These are phyloP conservation scores for Spongilla lacustris DNA, from an alignment of 37 sponge, comb jelly and placozoan genomes.

Conservation along the genomic window DNA sequence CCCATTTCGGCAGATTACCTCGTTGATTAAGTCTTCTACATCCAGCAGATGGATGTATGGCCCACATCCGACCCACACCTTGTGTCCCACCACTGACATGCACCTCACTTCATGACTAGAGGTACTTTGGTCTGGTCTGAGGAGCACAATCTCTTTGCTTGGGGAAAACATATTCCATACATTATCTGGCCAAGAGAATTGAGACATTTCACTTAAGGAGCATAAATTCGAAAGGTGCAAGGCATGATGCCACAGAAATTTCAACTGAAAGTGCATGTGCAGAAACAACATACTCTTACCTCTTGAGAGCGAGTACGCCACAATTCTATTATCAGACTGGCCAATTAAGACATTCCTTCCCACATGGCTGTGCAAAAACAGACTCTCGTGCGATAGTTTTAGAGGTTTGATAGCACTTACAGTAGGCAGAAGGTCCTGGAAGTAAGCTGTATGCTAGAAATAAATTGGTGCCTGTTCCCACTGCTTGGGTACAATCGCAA, in stretches of 20 bases:
- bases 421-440: background rate
- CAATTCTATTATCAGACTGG: background rate
- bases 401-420: background rate
- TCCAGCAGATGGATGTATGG: conserved; percentile 40
- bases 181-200: background rate
- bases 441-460: background rate
- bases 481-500: background rate
- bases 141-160: background rate
- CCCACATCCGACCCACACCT: conserved; percentile 70
- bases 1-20: conserved; percentile 9
- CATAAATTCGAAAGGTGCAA: too few species aligned
- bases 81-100: conserved; percentile 40
- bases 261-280: too few species aligned
- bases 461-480: background rate
- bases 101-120: conserved; percentile 15
- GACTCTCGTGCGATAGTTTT: background rate
- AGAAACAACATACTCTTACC: background rate
- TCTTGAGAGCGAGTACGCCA: background rate
- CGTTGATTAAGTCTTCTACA: background rate
- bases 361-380: background rate
- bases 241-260: too few species aligned
- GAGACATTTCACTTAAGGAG: background rate
- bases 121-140: background rate
- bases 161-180: background rate
- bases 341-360: background rate